phyloP scores from a whole-genome alignment of 2,888 invertebrate species.

The Eupithecia vulgata region DNA sequence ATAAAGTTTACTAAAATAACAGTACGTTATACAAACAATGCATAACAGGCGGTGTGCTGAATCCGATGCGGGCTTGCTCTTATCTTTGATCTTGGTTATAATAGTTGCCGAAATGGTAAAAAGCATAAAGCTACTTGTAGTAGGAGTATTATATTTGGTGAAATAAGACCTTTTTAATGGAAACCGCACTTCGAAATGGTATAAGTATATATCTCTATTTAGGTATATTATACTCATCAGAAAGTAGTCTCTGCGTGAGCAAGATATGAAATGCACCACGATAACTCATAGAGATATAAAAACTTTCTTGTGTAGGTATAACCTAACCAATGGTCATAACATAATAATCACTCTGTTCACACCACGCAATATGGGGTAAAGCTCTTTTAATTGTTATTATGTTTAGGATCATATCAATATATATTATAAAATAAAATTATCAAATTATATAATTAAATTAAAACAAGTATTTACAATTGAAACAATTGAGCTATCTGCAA shows the following conservation, averaged over 20 bases:
- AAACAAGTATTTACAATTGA: no score
- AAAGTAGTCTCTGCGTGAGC: not conserved
- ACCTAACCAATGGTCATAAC: not conserved
- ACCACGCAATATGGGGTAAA: not conserved
- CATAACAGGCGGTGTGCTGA: conserved; percentile 36
- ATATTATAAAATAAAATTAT: no score
- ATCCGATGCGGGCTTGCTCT: conserved; percentile 41
- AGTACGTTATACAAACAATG: conserved; percentile 50
- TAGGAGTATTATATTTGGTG: not conserved
- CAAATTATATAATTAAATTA: no score
- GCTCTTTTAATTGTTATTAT: not conserved
- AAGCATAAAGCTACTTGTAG: not conserved
- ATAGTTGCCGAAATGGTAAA: conserved; percentile 4
- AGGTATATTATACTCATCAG: not conserved
- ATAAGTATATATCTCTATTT: not conserved
- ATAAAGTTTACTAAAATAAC: conserved; percentile 49
- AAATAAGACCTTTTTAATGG: not conserved
- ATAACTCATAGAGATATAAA: not conserved
- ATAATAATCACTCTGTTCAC: not conserved
- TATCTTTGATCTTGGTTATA: conserved; percentile 7
- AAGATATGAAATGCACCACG: not conserved
- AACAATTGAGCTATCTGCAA: no score
- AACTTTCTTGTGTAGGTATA: not conserved
- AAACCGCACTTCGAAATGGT: not conserved
- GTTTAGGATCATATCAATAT: no score